Conservation (phyloP, 1,140 invertebrate species). For the Teleopsis dalmanni region DNA sequence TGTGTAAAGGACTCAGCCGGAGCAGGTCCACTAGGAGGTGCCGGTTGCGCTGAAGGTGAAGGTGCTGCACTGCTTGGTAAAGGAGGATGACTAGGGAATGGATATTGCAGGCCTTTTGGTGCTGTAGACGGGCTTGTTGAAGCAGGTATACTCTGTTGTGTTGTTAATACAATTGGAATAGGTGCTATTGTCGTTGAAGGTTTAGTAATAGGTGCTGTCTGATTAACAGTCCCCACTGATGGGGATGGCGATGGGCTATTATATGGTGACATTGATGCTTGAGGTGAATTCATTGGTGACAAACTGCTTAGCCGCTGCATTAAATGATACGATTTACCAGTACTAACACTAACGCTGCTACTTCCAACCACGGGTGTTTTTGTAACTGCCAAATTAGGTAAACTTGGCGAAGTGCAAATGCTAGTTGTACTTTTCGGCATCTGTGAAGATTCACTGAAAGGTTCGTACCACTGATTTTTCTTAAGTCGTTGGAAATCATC, state of each 20-base stretch:
- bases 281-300: constrained; percentile 43
- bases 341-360: neutral
- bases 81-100: constrained; percentile 70
- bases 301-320: constrained; percentile 34
- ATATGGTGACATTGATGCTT: constrained; percentile 40
- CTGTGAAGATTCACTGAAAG: constrained; percentile 35
- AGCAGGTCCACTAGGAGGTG: constrained; percentile 21
- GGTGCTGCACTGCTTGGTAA: constrained; percentile 46
- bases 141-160: neutral
- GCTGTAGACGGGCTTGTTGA: constrained; percentile 11
- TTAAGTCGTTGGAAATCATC: constrained; percentile 90
- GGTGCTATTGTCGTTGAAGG: neutral
- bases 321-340: constrained; percentile 4
- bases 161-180: neutral
- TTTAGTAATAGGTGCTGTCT: neutral
- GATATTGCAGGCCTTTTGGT: constrained; percentile 65
- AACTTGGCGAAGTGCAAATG: constrained; percentile 34
- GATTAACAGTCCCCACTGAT: constrained; percentile 18
- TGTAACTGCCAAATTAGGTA: constrained; percentile 39
- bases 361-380: constrained; percentile 33
- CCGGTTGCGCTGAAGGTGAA: constrained; percentile 28
- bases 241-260: constrained; percentile 40
- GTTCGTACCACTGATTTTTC: constrained; percentile 81
- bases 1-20: too few relatives aligned
- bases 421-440: constrained; percentile 15